phyloP scores from a whole-genome alignment of 2,888 invertebrate species.

The Zhengitettix transpicula region DNA sequence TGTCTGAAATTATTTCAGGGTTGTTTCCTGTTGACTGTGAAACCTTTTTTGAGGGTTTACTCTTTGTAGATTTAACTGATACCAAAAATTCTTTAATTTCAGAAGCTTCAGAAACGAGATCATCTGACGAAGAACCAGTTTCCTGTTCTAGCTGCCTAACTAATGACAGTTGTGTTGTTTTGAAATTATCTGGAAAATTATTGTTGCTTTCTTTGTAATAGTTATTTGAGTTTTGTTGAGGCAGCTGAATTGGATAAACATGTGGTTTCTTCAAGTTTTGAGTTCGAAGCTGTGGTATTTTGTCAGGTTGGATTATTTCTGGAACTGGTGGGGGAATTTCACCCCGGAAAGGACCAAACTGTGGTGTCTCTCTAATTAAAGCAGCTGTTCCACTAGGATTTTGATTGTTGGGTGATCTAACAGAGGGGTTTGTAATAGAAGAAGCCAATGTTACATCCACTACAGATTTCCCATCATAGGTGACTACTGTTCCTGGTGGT shows the following conservation, averaged over 20 bases:
- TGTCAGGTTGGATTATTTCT: conserved; percentile 25
- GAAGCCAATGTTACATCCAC: conserved; percentile 41
- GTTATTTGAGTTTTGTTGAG: conserved; percentile 1
- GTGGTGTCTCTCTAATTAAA: conserved; percentile 42
- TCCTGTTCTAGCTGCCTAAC: conserved; percentile 12
- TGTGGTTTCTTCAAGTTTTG: conserved; percentile 3
- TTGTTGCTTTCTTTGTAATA: conserved; percentile 19
- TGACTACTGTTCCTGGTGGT: conserved; percentile 44
- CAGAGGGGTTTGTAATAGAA: conserved; percentile 2
- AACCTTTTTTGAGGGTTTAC: not conserved
- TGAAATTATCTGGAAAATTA: conserved; percentile 21
- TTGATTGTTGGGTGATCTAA: not conserved
- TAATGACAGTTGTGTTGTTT: conserved; percentile 14
- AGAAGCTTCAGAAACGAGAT: conserved; percentile 2
- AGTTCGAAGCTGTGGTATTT: conserved; percentile 20
- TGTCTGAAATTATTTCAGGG: too few relatives aligned
- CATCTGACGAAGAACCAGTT: not conserved
- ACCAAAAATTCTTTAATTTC: conserved; percentile 3
- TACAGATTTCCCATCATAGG: conserved; percentile 60
- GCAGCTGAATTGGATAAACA: conserved; percentile 13
- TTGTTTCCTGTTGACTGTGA: not conserved
- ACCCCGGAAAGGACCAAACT: conserved; percentile 57
- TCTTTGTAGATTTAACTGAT: not conserved
- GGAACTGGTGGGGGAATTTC: conserved; percentile 47
- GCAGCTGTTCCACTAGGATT: conserved; percentile 5